Conservation (phyloP, 2,888 invertebrate genomes). For the Papilio demoleus region DNA sequence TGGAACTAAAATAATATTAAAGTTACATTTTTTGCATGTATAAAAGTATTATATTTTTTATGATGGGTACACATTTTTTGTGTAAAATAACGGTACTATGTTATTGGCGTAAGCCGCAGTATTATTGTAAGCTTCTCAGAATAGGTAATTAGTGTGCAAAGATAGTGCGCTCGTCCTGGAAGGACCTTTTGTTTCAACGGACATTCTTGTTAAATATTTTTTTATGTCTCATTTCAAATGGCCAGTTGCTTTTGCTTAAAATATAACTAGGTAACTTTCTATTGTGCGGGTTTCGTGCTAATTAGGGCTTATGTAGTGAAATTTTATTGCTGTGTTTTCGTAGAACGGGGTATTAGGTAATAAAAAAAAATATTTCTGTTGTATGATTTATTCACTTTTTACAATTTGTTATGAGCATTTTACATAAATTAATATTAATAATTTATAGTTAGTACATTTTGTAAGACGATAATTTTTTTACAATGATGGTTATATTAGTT, state of each 20-base stretch:
- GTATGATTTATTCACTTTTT: neutral
- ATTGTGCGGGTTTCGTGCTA: constrained; percentile 37
- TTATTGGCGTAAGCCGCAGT: constrained; percentile 44
- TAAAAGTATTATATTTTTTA: too few species aligned
- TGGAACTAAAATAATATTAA: too few species aligned
- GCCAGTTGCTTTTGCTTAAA: constrained; percentile 37
- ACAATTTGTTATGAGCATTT: neutral
- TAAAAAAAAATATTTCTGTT: constrained; percentile 3
- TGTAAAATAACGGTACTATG: constrained; percentile 27
- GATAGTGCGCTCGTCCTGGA: constrained; percentile 36
- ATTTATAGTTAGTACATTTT: neutral
- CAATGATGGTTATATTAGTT: too few species aligned
- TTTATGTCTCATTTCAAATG: constrained; percentile 36
- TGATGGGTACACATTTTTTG: neutral
- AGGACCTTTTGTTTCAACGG: constrained; percentile 36
- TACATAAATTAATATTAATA: neutral
- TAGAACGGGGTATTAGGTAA: constrained; percentile 18
- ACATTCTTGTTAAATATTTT: constrained; percentile 37
- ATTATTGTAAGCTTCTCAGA: constrained; percentile 40
- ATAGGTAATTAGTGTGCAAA: constrained; percentile 36
- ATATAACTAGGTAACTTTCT: constrained; percentile 36
- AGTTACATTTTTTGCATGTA: too few species aligned
- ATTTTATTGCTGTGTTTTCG: constrained; percentile 20
- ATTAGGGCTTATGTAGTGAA: constrained; percentile 34
- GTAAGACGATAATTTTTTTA: too few species aligned